Conservation (phyloP, 2,888 invertebrate species). For the Diachrysia chrysitis region DNA sequence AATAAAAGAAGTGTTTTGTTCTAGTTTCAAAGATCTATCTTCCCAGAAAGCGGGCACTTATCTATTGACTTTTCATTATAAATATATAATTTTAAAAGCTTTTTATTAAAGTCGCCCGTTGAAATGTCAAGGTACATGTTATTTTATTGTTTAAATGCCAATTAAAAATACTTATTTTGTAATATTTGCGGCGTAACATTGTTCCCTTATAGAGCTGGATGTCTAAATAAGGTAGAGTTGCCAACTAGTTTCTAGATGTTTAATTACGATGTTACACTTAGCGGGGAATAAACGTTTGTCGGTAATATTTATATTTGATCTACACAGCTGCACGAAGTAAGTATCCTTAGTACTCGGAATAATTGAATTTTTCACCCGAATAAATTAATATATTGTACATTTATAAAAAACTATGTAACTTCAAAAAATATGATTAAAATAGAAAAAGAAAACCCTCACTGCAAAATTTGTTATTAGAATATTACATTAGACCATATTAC, state of each 20-base stretch:
- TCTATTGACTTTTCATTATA: neutral
- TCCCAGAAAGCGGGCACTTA: conserved; percentile 24
- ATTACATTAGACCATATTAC: too few relatives aligned
- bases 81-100: neutral
- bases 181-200: conserved; percentile 7
- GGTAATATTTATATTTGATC: neutral
- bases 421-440: too few relatives aligned
- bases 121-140: conserved; percentile 8
- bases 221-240: conserved; percentile 27
- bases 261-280: conserved; percentile 6
- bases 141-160: conserved; percentile 22
- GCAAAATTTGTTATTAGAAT: too few relatives aligned
- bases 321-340: too few relatives aligned
- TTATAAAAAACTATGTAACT: too few relatives aligned
- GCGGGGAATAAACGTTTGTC: neutral
- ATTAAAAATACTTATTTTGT: conserved; percentile 14
- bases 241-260: conserved; percentile 18
- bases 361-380: neutral
- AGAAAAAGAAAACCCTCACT: too few relatives aligned
- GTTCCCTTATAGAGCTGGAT: conserved; percentile 12
- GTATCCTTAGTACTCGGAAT: too few relatives aligned
- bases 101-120: neutral
- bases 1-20: conserved; percentile 69
- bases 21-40: conserved; percentile 60
- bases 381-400: neutral